These are phyloP conservation scores for Rhopalosiphum nymphaeae DNA, from an alignment of 2,888 invertebrate species.

Conservation along the genomic window DNA sequence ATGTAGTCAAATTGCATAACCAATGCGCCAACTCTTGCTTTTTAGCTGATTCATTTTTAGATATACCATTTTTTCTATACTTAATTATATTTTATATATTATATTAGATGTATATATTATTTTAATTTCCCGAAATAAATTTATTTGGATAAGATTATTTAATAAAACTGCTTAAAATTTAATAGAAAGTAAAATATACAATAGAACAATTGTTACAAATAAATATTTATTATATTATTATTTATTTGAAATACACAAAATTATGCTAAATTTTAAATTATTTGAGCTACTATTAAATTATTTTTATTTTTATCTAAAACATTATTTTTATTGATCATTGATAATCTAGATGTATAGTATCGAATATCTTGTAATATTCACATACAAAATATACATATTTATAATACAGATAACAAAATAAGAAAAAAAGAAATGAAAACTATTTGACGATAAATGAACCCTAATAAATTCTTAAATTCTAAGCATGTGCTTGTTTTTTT, in stretches of 20 bases:
- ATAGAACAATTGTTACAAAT: not conserved
- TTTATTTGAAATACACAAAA: not conserved
- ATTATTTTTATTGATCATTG: too few species aligned
- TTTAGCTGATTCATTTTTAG: not conserved
- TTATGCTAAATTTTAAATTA: not conserved
- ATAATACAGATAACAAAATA: not conserved
- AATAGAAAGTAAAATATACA: not conserved
- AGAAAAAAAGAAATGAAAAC: not conserved
- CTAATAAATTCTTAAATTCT: not conserved
- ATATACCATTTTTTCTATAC: not conserved
- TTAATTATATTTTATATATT: not conserved
- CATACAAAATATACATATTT: not conserved
- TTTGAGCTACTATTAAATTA: not conserved
- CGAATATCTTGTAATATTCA: not conserved
- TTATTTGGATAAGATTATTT: not conserved
- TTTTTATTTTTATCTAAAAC: not conserved
- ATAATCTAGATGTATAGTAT: not conserved
- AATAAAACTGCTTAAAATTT: not conserved
- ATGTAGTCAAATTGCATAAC: slow-evolving; percentile 29
- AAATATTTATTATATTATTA: not conserved
- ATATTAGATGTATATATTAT: too few species aligned
- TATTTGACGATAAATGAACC: not conserved
- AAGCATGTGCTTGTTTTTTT: not conserved
- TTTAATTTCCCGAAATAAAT: not conserved
- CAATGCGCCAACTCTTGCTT: not conserved